phyloP scores from a whole-genome alignment of 1,140 invertebrate species.

The Eumaeus atala region DNA sequence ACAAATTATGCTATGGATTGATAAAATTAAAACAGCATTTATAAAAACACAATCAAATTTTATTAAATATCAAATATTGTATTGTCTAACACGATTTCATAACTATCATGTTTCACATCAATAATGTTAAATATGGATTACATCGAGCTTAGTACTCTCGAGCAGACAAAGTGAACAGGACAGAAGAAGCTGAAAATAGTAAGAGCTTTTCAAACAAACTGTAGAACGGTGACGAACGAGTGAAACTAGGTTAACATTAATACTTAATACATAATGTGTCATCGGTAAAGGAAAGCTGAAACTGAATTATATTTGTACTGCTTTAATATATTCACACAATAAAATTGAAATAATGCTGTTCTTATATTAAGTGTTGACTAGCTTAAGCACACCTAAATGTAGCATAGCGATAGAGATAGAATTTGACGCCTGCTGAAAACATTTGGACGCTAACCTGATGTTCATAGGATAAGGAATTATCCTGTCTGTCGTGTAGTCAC shows the following conservation, averaged over 20 bases:
- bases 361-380: too few species aligned
- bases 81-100: conserved; percentile 73
- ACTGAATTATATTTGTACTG: too few species aligned
- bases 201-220: conserved; percentile 18
- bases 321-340: too few species aligned
- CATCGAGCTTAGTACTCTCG: conserved; percentile 46
- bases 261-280: background rate
- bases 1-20: background rate
- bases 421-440: too few species aligned
- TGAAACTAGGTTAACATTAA: background rate
- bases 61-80: conserved; percentile 74
- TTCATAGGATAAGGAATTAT: too few species aligned
- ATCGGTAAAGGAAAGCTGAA: too few species aligned
- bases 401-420: too few species aligned
- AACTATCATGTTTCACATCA: conserved; percentile 72
- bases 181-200: conserved; percentile 35
- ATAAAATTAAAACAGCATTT: conserved; percentile 40
- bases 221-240: conserved; percentile 16
- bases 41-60: conserved; percentile 73
- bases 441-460: too few species aligned
- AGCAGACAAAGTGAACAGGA: conserved; percentile 42
- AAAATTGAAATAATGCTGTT: too few species aligned
- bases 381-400: too few species aligned
- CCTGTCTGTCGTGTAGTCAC: too few species aligned
- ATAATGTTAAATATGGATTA: conserved; percentile 56